Evolutionary conservation across 2,888 invertebrate species (phyloP), one percentile per base, ranked within the genome.

Genomic region (Hydraecia micacea): DNA sequence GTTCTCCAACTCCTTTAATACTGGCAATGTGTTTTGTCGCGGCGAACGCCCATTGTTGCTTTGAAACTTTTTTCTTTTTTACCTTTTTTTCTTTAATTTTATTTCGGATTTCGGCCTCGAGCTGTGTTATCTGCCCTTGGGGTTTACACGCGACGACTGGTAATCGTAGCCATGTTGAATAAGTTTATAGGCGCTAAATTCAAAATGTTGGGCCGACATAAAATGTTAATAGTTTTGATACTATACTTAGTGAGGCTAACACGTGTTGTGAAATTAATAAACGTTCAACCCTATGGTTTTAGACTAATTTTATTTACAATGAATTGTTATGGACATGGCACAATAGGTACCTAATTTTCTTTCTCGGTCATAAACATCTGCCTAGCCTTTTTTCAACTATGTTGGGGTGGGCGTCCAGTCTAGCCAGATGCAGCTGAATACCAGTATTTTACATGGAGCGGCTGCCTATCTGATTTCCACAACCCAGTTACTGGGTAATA

Each of bases 1-100:
- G 78, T 89, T 89, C 75, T 69, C 49, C 73, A 88, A 86, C 85
- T 86, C 85, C 74, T 89, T 88, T 89, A 86, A 85, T 87, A 85
- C 94, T 89, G 93, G 93, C 95, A 95, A 96, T 96, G 95, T 96
- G 96, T 96, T 96, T 95, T 95, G 95, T 95, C 95, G 94, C 93
- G 90, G 91, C 90, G 91, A 91, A 92, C 91, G 91, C 92, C 92
- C 94, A 95, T 95, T 96, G 95, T 96, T 94, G 93, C 93, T 90
- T 83, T 88, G 88, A 89, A 94, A 94, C 92, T 94, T 95, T 93
- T 94, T 93, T 91, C 90, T 92, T 92, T 90, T 91, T 91, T 89
- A 81, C 90, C 91, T 91, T 95, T 94, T 92, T 94, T 93, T 92
- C 93, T 95, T 94, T 94, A 94, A 95, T 96, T 96, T 95, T 94